A percentile compares a stretch with the other conserved stretches of the same genome.
phyloP scores from a whole-genome alignment of 2,797 vertebrate species.

The Melanitta fusca region DNA sequence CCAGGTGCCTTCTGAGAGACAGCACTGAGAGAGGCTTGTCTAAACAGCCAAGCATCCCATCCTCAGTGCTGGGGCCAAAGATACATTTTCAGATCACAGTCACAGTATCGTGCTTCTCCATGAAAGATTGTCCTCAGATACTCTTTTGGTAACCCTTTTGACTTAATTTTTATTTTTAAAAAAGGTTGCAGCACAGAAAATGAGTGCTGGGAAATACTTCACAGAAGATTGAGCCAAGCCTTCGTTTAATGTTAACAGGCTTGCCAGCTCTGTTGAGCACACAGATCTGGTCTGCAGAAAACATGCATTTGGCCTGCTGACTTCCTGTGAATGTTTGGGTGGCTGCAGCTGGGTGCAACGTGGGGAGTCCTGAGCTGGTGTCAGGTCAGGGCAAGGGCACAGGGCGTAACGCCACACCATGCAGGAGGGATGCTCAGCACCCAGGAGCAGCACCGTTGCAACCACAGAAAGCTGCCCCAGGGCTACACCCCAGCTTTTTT shows the following conservation, averaged over 20 bases:
- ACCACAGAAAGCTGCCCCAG: neutral
- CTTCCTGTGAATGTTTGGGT: neutral
- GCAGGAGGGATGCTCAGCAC: accelerated
- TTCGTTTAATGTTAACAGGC: neutral
- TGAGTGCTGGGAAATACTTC: neutral
- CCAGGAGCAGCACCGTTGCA: neutral
- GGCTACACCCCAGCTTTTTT: neutral
- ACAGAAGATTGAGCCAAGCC: neutral
- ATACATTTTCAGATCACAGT: neutral
- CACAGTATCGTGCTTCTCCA: neutral
- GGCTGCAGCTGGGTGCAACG: neutral
- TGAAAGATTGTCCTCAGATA: neutral
- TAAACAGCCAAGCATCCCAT: neutral
- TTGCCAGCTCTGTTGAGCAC: neutral
- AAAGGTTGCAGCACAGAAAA: neutral
- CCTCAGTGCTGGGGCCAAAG: neutral
- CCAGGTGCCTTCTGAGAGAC: neutral
- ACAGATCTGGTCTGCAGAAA: neutral
- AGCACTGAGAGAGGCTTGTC: slow-evolving; percentile 4
- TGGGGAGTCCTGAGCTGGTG: neutral
- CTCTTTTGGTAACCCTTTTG: no score
- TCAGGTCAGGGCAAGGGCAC: neutral
- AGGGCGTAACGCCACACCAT: accelerated
- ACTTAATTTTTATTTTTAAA: no score
- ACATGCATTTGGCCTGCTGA: neutral